Percentiles rank a stretch among this genome's conserved stretches.
Conservation (phyloP, 2,113 vertebrate species). For the Spermophilus dauricus region DNA sequence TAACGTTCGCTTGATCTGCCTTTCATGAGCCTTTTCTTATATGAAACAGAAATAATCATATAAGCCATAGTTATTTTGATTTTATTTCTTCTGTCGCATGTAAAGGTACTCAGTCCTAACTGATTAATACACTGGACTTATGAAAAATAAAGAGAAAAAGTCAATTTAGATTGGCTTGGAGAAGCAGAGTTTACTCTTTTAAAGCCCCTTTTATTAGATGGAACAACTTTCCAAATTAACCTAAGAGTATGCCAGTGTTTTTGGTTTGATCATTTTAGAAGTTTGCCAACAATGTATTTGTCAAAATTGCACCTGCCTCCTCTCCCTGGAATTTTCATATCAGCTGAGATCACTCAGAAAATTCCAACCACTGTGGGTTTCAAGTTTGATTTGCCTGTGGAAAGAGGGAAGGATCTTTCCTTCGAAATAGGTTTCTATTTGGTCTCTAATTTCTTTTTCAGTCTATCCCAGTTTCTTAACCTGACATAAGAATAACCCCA, state of each 20-base stretch:
- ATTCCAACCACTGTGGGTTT: conserved; percentile 11
- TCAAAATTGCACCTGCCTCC: conserved; percentile 10
- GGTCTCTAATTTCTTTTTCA: conserved; percentile 30
- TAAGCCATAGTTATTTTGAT: background rate
- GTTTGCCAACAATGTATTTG: background rate
- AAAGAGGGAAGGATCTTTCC: background rate
- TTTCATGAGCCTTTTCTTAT: background rate
- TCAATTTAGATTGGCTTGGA: background rate
- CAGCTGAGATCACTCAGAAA: conserved; percentile 53
- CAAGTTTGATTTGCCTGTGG: conserved; percentile 42
- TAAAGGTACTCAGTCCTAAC: background rate
- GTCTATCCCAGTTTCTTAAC: conserved; percentile 7
- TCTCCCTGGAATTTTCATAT: conserved; percentile 53
- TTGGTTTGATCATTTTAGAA: conserved; percentile 55
- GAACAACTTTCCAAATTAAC: conserved; percentile 35
- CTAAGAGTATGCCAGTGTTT: background rate
- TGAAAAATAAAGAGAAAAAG: conserved; percentile 29
- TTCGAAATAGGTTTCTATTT: conserved; percentile 36
- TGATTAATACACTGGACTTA: background rate
- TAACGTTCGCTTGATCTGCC: background rate
- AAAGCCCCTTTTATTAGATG: background rate
- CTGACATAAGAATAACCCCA: background rate
- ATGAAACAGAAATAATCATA: conserved; percentile 1
- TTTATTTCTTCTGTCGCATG: background rate
- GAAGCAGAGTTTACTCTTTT: background rate